Percentiles rank a stretch among this genome's conserved stretches.
Evolutionary conservation across 2,888 invertebrate species (phyloP).

Genomic region (Lepidonotus clava): DNA sequence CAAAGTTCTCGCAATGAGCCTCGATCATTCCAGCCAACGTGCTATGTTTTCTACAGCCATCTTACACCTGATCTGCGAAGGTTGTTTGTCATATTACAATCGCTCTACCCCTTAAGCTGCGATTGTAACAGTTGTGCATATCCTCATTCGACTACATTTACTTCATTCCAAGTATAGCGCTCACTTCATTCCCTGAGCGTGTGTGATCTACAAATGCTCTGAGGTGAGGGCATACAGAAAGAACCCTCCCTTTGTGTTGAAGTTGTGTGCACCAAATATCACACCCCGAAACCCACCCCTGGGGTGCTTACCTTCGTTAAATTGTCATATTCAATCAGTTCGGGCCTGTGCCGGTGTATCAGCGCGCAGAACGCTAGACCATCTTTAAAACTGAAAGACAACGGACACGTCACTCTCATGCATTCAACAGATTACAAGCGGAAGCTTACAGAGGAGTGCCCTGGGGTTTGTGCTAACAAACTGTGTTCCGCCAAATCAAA

Average conservation of each 20-base stretch:
- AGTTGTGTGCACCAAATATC: neutral
- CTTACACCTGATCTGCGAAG: too few relatives aligned
- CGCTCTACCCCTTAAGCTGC: too few relatives aligned
- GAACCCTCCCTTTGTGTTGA: too few relatives aligned
- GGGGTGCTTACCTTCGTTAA: constrained; percentile 88
- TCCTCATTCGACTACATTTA: too few relatives aligned
- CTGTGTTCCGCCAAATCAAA: too few relatives aligned
- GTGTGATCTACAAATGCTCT: neutral
- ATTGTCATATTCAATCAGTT: constrained; percentile 99
- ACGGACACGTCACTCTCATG: constrained; percentile 46
- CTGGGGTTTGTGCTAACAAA: too few relatives aligned
- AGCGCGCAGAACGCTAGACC: constrained; percentile 99
- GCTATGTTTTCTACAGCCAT: neutral
- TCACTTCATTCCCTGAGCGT: constrained; percentile 4
- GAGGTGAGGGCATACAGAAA: too few relatives aligned
- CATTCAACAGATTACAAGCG: constrained; percentile 21
- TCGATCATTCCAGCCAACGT: neutral
- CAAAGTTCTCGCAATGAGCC: too few relatives aligned
- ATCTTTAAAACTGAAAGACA: constrained; percentile 93
- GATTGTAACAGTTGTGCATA: too few relatives aligned
- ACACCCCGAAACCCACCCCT: neutral
- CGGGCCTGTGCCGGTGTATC: constrained; percentile 99
- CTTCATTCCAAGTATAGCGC: too few relatives aligned
- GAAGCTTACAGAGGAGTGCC: constrained; percentile 35
- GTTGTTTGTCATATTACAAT: too few relatives aligned